Percentiles rank a stretch among this genome's conserved stretches.
These are phyloP conservation scores for Nasonia vitripennis DNA, from an alignment of 1,140 invertebrate genomes.

Conservation along the genomic window DNA sequence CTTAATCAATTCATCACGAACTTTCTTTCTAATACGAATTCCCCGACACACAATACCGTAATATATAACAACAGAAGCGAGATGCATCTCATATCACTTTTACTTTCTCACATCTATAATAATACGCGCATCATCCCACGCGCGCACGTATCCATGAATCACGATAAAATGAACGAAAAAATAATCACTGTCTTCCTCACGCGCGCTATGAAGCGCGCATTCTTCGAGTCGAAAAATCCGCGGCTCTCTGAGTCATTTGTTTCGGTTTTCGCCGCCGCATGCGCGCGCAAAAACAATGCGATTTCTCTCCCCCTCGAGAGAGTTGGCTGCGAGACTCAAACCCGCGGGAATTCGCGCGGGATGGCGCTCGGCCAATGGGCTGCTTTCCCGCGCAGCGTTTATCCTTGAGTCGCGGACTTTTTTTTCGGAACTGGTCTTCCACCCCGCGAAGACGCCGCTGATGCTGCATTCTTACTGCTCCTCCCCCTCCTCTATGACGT, in stretches of 20 bases:
- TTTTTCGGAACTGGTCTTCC: not conserved
- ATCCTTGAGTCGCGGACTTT: constrained; percentile 11
- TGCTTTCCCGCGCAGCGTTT: constrained; percentile 16
- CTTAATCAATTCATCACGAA: not conserved
- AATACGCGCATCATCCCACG: not conserved
- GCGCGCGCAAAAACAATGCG: not conserved
- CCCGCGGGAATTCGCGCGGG: not conserved
- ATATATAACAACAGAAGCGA: not conserved
- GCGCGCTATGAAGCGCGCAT: not conserved
- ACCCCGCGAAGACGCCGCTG: constrained; percentile 6
- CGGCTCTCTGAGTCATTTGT: not conserved
- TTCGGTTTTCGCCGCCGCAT: not conserved
- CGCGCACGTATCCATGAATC: not conserved
- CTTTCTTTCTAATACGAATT: not conserved
- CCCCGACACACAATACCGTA: not conserved
- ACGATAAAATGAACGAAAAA: not conserved
- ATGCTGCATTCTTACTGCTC: not conserved
- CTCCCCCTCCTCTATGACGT: not conserved
- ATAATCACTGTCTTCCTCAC: not conserved
- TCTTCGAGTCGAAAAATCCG: not conserved
- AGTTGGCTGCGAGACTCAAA: not conserved
- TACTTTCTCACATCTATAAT: not conserved
- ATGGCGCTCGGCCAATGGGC: constrained; percentile 15
- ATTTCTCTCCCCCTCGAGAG: not conserved
- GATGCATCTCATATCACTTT: not conserved